Evolutionary conservation across 2,888 invertebrate genomes (phyloP).

Genomic region (Sminthurinus aureus): DNA sequence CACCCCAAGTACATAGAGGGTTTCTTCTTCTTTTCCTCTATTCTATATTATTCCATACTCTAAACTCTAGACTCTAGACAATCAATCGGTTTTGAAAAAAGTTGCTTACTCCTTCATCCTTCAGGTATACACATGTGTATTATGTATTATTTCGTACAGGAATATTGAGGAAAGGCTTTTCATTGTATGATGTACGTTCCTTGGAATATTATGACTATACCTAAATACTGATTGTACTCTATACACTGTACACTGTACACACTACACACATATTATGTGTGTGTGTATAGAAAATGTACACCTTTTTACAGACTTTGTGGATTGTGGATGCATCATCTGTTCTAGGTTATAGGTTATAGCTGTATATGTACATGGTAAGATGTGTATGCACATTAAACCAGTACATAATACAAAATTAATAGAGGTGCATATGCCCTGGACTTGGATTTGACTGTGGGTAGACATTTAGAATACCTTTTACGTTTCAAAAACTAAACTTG

Average conservation of each 20-base stretch:
- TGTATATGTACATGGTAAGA: neutral
- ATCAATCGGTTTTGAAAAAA: constrained; percentile 13
- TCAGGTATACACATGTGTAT: neutral
- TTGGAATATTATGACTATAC: neutral
- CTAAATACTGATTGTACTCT: neutral
- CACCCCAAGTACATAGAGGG: too few species aligned
- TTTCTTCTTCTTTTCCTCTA: neutral
- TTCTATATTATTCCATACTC: neutral
- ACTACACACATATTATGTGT: neutral
- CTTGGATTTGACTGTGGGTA: too few species aligned
- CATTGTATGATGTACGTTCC: too few species aligned
- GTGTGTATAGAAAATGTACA: neutral
- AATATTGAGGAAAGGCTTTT: neutral
- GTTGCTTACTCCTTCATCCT: neutral
- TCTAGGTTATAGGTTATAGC: neutral
- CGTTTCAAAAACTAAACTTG: neutral
- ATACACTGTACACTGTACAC: neutral
- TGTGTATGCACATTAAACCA: too few species aligned
- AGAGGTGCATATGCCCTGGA: too few species aligned
- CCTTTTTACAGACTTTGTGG: neutral
- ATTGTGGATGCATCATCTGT: too few species aligned
- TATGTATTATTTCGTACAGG: neutral
- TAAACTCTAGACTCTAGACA: neutral
- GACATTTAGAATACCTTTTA: neutral
- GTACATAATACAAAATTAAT: too few species aligned